These are phyloP conservation scores for Gopherus evgoodei DNA, from an alignment of 2,113 vertebrate species.

Conservation along the genomic window DNA sequence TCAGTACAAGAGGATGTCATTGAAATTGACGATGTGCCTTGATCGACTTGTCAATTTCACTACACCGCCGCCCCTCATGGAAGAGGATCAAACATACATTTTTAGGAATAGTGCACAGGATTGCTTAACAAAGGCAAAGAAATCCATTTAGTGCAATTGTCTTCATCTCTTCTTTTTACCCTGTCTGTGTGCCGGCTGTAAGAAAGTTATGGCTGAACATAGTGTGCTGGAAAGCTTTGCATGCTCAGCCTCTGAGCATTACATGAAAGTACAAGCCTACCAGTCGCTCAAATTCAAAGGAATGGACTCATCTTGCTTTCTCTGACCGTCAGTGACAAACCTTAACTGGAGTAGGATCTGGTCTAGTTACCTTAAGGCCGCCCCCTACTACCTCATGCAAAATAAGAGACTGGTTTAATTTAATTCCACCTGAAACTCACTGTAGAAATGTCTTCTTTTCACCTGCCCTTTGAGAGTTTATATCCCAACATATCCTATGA, in stretches of 20 bases:
- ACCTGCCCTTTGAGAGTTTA: background rate
- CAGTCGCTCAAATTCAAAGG: background rate
- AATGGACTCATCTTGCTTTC: background rate
- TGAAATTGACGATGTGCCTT: background rate
- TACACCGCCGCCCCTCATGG: background rate
- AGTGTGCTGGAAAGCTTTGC: background rate
- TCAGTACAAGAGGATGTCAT: background rate
- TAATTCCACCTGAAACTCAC: background rate
- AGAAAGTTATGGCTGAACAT: background rate
- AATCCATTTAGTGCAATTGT: background rate
- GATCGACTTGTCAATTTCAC: background rate
- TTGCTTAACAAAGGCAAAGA: background rate
- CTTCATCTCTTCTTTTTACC: background rate
- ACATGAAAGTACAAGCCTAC: no score
- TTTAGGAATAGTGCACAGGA: background rate
- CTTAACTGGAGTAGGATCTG: background rate
- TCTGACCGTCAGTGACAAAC: background rate
- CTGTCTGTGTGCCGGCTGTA: background rate
- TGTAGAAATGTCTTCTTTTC: background rate
- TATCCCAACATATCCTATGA: background rate
- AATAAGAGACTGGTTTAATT: background rate
- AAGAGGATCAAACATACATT: background rate
- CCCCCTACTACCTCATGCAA: background rate
- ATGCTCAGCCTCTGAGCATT: background rate
- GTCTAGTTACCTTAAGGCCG: background rate